Evolutionary conservation across 1,140 invertebrate species (phyloP), one percentile per base, ranked within the genome.

Genomic region (Bacillus rossius): DNA sequence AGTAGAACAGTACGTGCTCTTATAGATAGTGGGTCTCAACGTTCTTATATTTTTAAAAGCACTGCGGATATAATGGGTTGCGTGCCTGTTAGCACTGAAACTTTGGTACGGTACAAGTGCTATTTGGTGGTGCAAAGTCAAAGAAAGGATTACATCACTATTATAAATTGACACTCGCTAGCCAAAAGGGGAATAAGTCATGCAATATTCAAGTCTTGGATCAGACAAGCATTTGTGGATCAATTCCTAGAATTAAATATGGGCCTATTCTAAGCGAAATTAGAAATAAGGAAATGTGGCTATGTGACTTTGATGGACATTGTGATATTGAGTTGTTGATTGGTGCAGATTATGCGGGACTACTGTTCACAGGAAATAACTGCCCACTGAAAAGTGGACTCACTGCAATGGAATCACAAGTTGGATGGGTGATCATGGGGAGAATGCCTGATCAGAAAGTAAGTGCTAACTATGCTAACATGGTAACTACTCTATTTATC

Each of bases 341-440:
- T 23, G 69, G 64, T 2, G 60, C 67, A 13, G 67, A 73, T 57
- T 47, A 72, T n/a, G 64, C 62, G 14, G 70, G 67, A 14, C 70
- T 66, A 47, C 50, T 72, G 4, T 49, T 67, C 2, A 72, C 73
- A 0, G 71, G 68, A 14, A 45, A 58, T 8, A 62, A 49, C n/a
- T 17, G 55, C 37, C 22, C 64, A 13, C 48, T 73, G 19, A 13
- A 26, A 3, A 64, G 62, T 51, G 69, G 69, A 1, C 51, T 73
- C 14, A 61, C 68, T 8, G 69, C 65, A n/a, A n/a, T 69, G 2
- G 66, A 75, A 55, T 71, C 70, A 1, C 25, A 58, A 10, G 56
- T 74, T 1, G 71, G 69, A 2, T 75, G 68, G 70, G 68, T 64
- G 7, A n/a, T 74, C 0, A 66, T 64, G 59, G 71, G 66, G 8